A percentile compares a stretch with the other conserved stretches of the same genome.
Evolutionary conservation across 2,113 vertebrate species (phyloP).

Genomic region (Tursiops truncatus): DNA sequence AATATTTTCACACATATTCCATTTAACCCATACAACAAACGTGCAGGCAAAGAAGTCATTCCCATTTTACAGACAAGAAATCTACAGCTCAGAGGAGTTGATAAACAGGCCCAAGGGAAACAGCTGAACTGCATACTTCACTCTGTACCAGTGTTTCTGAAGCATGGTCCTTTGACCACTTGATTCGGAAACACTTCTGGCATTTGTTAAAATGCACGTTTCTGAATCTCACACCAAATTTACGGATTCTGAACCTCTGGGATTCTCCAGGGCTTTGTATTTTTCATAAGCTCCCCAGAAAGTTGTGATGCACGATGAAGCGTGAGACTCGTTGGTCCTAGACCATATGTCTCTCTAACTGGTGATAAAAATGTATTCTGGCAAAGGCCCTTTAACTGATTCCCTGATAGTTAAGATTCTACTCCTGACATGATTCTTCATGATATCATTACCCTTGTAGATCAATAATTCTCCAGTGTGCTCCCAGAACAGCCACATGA

Average conservation of each 20-base stretch:
- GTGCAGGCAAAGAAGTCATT: neutral
- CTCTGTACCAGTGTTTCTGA: neutral
- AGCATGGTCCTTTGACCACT: neutral
- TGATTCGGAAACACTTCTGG: neutral
- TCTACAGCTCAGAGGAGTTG: neutral
- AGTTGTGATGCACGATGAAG: neutral
- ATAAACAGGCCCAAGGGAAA: neutral
- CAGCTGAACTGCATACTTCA: neutral
- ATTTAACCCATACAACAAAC: neutral
- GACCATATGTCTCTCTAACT: slow-evolving; percentile 8
- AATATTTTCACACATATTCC: neutral
- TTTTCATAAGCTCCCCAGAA: neutral
- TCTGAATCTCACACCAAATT: neutral
- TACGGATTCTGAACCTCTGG: neutral
- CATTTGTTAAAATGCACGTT: neutral
- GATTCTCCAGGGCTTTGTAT: neutral
- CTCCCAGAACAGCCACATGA: neutral
- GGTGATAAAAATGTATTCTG: slow-evolving; percentile 40
- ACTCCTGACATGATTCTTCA: neutral
- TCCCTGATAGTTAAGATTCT: neutral
- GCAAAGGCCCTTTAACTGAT: slow-evolving; percentile 3
- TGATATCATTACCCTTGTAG: neutral
- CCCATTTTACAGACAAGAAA: neutral
- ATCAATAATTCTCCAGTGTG: neutral
- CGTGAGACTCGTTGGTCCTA: neutral